Evolutionary conservation across 2,888 invertebrate species (phyloP).

Genomic region (Drosophila flavopinicola): DNA sequence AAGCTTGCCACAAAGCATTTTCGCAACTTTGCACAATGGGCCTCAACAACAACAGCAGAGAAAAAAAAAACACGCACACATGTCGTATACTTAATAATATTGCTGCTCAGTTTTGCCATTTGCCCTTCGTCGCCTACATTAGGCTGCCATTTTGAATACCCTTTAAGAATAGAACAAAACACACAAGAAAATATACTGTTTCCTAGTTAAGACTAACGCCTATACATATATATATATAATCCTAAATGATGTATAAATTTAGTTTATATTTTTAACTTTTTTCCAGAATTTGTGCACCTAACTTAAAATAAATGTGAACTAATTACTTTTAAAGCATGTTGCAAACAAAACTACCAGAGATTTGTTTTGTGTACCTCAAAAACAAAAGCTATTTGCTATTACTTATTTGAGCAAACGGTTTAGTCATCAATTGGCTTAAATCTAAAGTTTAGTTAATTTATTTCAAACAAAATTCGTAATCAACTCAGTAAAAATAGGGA

Average conservation of each 20-base stretch:
- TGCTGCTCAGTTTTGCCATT: constrained; percentile 2
- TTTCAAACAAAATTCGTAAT: too few species aligned
- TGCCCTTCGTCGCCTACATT: not conserved
- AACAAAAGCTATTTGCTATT: not conserved
- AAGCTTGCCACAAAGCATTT: constrained; percentile 28
- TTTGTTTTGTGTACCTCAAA: not conserved
- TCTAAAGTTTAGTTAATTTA: not conserved
- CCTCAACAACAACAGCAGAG: constrained; percentile 5
- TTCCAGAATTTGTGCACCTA: too few species aligned
- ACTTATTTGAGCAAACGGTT: not conserved
- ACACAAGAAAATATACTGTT: not conserved
- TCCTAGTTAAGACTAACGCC: too few species aligned
- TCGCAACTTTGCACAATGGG: constrained; percentile 31
- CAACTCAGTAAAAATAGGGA: too few species aligned
- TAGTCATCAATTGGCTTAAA: not conserved
- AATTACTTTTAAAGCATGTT: too few species aligned
- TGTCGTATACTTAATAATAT: constrained; percentile 47
- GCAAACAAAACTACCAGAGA: not conserved
- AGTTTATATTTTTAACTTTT: too few species aligned
- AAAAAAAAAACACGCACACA: constrained; percentile 15
- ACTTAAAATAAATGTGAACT: too few species aligned
- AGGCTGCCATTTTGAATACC: constrained; percentile 9
- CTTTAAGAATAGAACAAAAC: not conserved
- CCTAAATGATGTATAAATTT: too few species aligned
- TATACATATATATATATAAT: too few species aligned